Percentiles rank a stretch among this genome's conserved stretches.
Conservation (phyloP, 2,888 invertebrate genomes). For the Aleiodes testaceus region DNA sequence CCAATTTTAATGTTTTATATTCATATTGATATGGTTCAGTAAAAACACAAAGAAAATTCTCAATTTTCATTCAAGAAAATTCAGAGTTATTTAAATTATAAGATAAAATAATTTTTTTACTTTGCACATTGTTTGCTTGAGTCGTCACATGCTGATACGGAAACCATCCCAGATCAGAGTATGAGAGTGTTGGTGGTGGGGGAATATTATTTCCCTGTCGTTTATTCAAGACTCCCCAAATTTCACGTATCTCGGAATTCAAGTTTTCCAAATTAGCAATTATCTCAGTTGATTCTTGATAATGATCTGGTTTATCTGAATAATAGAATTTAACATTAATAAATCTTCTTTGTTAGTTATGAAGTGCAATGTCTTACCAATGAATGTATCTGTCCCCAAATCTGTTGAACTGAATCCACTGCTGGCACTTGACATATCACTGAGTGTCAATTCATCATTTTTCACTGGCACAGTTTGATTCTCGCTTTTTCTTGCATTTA, state of each 20-base stretch:
- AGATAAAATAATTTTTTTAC: constrained; percentile 50
- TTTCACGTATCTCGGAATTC: constrained; percentile 82
- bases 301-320: constrained; percentile 72
- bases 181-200: constrained; percentile 75
- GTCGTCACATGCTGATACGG: constrained; percentile 64
- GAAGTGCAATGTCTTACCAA: constrained; percentile 38
- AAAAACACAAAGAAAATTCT: no score
- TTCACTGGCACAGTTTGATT: constrained; percentile 63
- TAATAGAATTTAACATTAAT: constrained; percentile 17
- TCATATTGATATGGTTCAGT: no score
- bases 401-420: constrained; percentile 82
- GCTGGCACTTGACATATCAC: constrained; percentile 79
- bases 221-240: constrained; percentile 80
- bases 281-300: constrained; percentile 81
- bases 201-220: constrained; percentile 76
- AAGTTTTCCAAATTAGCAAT: constrained; percentile 82
- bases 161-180: constrained; percentile 77
- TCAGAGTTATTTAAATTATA: background rate
- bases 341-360: background rate
- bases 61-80: background rate
- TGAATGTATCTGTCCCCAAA: constrained; percentile 76
- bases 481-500: constrained; percentile 71
- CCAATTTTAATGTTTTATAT: no score
- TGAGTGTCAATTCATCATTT: constrained; percentile 78
- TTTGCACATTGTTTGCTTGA: constrained; percentile 63